Conservation (phyloP, 53 echinoderm and acorn worm species). For the Patiria pectinifera region DNA sequence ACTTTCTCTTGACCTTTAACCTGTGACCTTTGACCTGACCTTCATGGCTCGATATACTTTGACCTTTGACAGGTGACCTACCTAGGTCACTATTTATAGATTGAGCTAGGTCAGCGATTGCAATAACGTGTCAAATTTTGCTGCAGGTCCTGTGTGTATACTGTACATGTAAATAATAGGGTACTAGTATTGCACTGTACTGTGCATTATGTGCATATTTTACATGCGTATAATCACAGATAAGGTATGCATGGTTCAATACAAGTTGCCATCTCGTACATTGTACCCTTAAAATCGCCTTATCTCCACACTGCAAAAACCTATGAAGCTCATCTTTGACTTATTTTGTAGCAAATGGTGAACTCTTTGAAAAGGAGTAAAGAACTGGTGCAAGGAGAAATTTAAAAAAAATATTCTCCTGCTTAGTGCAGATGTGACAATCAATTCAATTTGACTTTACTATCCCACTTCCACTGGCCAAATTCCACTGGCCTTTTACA, state of each 20-base stretch:
- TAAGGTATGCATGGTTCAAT: background rate
- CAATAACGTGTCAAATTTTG: too few relatives aligned
- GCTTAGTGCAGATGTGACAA: background rate
- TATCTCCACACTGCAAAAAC: constrained; percentile 26
- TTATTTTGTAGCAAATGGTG: constrained; percentile 37
- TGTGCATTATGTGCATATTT: background rate
- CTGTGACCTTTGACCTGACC: too few relatives aligned
- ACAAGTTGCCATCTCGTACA: background rate
- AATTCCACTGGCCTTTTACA: too few relatives aligned
- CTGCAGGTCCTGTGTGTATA: too few relatives aligned
- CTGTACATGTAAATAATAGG: too few relatives aligned
- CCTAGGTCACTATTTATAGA: too few relatives aligned
- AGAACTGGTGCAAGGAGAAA: background rate
- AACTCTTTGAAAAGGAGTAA: constrained; percentile 6
- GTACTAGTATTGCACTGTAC: background rate
- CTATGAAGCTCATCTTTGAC: constrained; percentile 36
- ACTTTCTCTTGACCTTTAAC: too few relatives aligned
- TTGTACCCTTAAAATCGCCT: constrained; percentile 1
- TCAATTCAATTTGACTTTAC: too few relatives aligned
- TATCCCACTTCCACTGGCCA: too few relatives aligned
- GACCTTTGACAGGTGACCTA: too few relatives aligned
- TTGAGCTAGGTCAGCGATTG: too few relatives aligned
- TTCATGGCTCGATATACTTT: too few relatives aligned
- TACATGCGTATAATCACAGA: background rate
- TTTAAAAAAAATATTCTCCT: constrained; percentile 7